Evolutionary conservation across 2,113 vertebrate species (phyloP).

Genomic region (Odontophorus gujanensis): DNA sequence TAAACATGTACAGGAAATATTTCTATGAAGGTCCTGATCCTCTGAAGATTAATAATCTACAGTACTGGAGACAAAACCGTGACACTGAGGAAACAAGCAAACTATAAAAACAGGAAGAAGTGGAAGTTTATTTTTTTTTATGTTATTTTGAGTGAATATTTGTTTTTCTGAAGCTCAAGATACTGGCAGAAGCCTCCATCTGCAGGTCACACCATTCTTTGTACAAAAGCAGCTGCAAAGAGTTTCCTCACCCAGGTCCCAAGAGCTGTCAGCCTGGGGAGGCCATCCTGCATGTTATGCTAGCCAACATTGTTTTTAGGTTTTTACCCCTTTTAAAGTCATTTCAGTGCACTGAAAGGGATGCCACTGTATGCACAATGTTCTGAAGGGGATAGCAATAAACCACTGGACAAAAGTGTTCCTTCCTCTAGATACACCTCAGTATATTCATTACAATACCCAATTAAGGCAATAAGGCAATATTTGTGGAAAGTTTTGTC

Average conservation of each 20-base stretch:
- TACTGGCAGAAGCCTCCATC: constrained; percentile 72
- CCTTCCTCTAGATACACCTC: not conserved
- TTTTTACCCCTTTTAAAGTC: not conserved
- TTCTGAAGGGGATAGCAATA: not conserved
- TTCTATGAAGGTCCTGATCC: constrained; percentile 80
- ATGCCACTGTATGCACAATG: not conserved
- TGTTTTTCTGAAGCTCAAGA: constrained; percentile 77
- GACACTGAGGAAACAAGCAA: constrained; percentile 78
- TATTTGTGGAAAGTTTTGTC: not conserved
- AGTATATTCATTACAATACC: not conserved
- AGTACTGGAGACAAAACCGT: constrained; percentile 74
- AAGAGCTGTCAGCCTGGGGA: constrained; percentile 37
- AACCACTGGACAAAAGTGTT: not conserved
- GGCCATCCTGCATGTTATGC: constrained; percentile 34
- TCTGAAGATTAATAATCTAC: constrained; percentile 79
- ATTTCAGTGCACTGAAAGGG: not conserved
- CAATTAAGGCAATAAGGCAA: not conserved
- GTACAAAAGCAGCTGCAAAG: constrained; percentile 62
- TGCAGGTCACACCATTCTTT: constrained; percentile 66
- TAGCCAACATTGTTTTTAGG: not conserved
- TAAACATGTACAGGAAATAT: constrained; percentile 84
- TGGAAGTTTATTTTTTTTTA: constrained; percentile 75
- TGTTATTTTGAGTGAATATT: constrained; percentile 82
- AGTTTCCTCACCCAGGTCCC: constrained; percentile 62
- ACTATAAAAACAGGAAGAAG: constrained; percentile 83